Base-by-base conservation (phyloP, 2,113 vertebrate species). In the Bubo bubo region DNA sequence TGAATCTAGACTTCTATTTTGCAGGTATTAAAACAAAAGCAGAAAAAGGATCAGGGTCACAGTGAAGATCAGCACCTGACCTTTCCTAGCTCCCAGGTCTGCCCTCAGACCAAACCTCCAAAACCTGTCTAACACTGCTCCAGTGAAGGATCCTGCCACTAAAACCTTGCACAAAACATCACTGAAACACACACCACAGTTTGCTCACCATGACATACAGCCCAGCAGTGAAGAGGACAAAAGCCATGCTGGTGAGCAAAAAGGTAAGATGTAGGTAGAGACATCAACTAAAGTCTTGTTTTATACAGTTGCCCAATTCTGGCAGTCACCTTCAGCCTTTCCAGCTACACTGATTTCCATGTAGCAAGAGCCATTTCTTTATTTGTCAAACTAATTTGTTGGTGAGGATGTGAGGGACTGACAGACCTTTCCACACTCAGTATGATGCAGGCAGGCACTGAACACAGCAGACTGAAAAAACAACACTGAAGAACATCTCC, bases 391-490 rank as follows among this genome's bases (percentile, higher is more conserved):
- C n/a, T 93, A 76, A 93, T 94, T 68, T 86, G 58, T 49, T 92
- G 75, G 79, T 67, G 77, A 77, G 64, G 62, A 87, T 26, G 45
- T 43, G 56, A 94, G 49, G 21, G 32, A 81, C 39, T 56, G 79
- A 74, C 55, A 85, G 76, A 37, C 58, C 64, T 85, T 88, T 90
- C 67, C 72, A 66, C 35, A 66, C 55, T 32, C 23, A 4, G 56
- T 43, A 89, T 5, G n/a, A 84, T n/a, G 49, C 72, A 82, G 73
- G 83, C 79, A 88, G 89, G 50, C 72, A 60, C 35, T 59, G 53
- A 96, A 91, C 60, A 82, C 80, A 94, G 83, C 79, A 91, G 75
- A 81, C 82, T 85, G 84, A 64, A 92, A 93, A 95, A 91, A 89
- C 41, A 95, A 92, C 70, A 88, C 49, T 35, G 75, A 95, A 94